A percentile compares a stretch with the other conserved stretches of the same genome.
These are phyloP conservation scores for Grammomys dolichurus DNA, from an alignment of 2,113 vertebrate species.

Conservation along the genomic window DNA sequence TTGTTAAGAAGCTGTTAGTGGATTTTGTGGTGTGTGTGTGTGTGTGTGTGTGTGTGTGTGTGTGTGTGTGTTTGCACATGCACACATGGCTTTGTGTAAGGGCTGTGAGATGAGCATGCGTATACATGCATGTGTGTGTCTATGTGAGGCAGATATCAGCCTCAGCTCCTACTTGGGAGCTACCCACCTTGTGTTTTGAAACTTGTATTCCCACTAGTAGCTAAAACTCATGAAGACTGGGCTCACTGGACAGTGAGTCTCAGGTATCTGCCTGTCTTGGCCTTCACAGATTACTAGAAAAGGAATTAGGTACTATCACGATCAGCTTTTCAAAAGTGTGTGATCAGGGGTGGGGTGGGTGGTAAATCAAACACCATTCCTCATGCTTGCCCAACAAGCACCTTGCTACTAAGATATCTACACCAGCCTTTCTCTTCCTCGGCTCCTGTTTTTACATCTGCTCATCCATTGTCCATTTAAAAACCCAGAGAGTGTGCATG, in stretches of 20 bases:
- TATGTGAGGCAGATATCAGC: background rate
- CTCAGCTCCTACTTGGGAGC: background rate
- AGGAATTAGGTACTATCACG: background rate
- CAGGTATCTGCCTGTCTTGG: background rate
- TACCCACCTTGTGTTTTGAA: background rate
- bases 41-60: background rate
- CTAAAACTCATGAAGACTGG: background rate
- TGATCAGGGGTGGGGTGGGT: background rate
- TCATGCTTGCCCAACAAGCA: background rate
- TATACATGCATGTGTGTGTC: background rate
- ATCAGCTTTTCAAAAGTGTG: background rate
- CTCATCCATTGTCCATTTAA: background rate
- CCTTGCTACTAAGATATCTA: background rate
- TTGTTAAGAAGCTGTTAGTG: background rate
- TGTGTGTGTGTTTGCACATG: background rate
- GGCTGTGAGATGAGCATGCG: no score
- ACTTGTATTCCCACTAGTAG: background rate
- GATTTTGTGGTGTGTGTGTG: background rate
- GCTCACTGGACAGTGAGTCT: background rate
- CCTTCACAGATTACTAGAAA: background rate
- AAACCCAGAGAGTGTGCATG: background rate
- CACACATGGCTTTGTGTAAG: no score
- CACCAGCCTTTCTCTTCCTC: no score
- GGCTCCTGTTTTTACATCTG: background rate
- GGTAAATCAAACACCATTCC: background rate